Evolutionary conservation across 2,797 vertebrate species (phyloP), one percentile per base, ranked within the genome.

Genomic region (Alectoris magna): DNA sequence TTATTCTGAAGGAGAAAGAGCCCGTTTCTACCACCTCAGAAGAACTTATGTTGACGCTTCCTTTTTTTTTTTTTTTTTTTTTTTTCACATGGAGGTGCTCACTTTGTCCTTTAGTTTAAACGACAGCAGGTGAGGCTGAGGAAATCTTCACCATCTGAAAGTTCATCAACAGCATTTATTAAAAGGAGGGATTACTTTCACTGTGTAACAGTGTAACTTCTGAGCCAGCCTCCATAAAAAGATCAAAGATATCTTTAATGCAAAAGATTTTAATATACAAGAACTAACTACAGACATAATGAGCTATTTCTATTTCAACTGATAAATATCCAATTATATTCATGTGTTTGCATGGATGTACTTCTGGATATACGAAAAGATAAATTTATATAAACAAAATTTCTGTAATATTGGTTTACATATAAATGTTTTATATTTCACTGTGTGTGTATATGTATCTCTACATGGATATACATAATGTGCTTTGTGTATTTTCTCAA

Each of bases 1-100:
- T 91, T 96, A 78, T 93, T 96, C 77, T 70, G 86, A 94, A 91
- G 36, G 86, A 89, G 44, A 94, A 92, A 89, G 46, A 38, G 22
- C 5, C 17, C 19, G 44, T 74, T 94, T 92, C 77, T 69, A 60
- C 60, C 55, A 64, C 74, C 49, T 53, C 23, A 67, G 75, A 91
- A 85, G 64, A 84, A 66, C 72, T 81, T 67, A 41, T 12, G n/a
- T 7, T 55, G 38, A 51, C n/a, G 34, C 48, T 31, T 86, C 58
- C 16, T 83, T n/a, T 86, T 55, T 18, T 81, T 94, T 91, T 39
- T 74, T 87, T 70, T 39, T 39, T 39, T 39, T 39, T 39, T 9
- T 39, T 11, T 11, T 39, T 39, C 71, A 75, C 16, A 6, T 43
- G 43, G n/a, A 85, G 56, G 53, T 87, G 70, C 56, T 96, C 39